These are phyloP conservation scores for Blastobasis lacticolella DNA, from an alignment of 2,888 invertebrate species.

Conservation along the genomic window DNA sequence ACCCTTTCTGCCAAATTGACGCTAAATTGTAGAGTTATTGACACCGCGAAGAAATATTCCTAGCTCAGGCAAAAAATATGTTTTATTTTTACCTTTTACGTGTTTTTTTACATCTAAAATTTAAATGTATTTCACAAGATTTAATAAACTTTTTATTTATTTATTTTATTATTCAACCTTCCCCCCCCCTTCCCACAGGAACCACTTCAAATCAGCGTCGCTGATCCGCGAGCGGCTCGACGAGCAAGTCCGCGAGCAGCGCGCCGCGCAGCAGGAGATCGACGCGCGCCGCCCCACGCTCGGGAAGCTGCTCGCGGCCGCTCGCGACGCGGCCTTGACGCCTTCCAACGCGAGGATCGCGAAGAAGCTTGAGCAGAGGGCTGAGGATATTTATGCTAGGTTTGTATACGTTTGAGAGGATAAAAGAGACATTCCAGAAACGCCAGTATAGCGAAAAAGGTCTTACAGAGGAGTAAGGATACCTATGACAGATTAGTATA, in stretches of 20 bases:
- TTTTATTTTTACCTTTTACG: too few species aligned
- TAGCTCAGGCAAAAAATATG: too few species aligned
- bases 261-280: slow-evolving; percentile 86
- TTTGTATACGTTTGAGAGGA: too few species aligned
- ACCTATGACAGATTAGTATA: background rate
- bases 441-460: background rate
- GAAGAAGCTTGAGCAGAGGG: slow-evolving; percentile 89
- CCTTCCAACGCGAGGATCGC: slow-evolving; percentile 91
- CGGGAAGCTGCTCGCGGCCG: slow-evolving; percentile 85
- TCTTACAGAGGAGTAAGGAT: background rate
- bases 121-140: too few species aligned
- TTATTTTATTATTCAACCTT: too few species aligned
- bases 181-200: slow-evolving; percentile 35
- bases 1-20: too few species aligned
- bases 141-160: too few species aligned
- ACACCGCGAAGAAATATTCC: too few species aligned
- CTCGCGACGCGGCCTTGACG: slow-evolving; percentile 85
- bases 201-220: slow-evolving; percentile 87
- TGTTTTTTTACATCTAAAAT: too few species aligned
- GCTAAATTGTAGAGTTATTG: too few species aligned
- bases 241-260: slow-evolving; percentile 92
- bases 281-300: slow-evolving; percentile 90
- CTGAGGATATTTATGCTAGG: slow-evolving; percentile 86
- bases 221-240: slow-evolving; percentile 90
- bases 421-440: background rate